phyloP scores from a whole-genome alignment of 2,888 invertebrate genomes.

The Tridacna crocea region DNA sequence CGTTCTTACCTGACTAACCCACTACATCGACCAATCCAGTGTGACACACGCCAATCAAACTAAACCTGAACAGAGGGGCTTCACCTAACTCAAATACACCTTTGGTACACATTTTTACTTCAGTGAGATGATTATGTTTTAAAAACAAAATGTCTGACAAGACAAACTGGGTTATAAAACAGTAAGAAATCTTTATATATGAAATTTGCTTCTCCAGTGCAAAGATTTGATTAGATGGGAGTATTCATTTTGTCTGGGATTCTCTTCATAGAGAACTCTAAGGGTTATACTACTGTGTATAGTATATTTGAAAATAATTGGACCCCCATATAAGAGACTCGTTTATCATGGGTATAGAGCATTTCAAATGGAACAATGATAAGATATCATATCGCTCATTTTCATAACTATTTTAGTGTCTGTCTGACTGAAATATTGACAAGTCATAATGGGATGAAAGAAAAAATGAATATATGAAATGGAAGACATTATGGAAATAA shows the following conservation, averaged over 20 bases:
- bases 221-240: neutral
- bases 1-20: slow-evolving; percentile 56
- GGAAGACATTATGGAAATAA: neutral
- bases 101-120: neutral
- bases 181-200: neutral
- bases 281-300: neutral
- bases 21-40: slow-evolving; percentile 73
- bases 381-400: neutral
- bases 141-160: neutral
- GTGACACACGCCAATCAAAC: slow-evolving; percentile 82
- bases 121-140: neutral
- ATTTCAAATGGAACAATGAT: neutral
- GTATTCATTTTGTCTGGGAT: neutral
- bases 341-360: neutral
- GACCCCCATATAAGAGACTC: neutral
- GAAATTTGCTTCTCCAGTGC: neutral
- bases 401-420: neutral
- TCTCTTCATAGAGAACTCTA: neutral
- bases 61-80: slow-evolving; percentile 78
- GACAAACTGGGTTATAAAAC: neutral
- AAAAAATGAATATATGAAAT: neutral
- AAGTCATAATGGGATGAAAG: neutral
- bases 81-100: slow-evolving; percentile 36
- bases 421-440: neutral
- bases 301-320: neutral